Evolutionary conservation across 1,140 invertebrate species (phyloP).

Genomic region (Ceratina australensis): DNA sequence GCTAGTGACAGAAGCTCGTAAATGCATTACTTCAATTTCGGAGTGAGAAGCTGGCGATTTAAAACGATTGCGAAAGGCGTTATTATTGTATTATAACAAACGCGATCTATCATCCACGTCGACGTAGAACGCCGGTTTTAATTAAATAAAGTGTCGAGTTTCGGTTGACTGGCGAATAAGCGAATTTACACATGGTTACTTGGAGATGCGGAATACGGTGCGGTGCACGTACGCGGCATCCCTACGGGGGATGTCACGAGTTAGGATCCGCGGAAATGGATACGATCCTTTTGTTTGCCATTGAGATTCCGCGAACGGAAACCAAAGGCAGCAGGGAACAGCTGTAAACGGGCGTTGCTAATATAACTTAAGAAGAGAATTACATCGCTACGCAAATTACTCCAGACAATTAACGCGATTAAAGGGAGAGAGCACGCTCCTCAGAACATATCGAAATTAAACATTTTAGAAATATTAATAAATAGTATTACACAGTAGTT

Average conservation of each 20-base stretch:
- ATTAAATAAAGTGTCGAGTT: slow-evolving; percentile 44
- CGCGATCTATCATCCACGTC: slow-evolving; percentile 4
- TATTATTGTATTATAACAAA: not conserved
- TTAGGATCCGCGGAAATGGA: slow-evolving; percentile 37
- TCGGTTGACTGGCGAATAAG: slow-evolving; percentile 40
- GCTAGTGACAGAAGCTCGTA: too few relatives aligned
- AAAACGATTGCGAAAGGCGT: too few relatives aligned
- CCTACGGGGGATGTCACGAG: slow-evolving; percentile 32
- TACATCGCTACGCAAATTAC: slow-evolving; percentile 17
- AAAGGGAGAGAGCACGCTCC: too few relatives aligned
- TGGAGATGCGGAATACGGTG: slow-evolving; percentile 6
- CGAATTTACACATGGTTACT: slow-evolving; percentile 28
- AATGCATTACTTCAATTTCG: too few relatives aligned
- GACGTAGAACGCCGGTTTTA: not conserved
- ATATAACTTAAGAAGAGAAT: slow-evolving; percentile 39
- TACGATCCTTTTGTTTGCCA: slow-evolving; percentile 48
- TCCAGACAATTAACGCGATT: not conserved
- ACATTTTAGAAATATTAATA: too few relatives aligned
- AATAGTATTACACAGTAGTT: too few relatives aligned
- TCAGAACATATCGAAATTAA: too few relatives aligned
- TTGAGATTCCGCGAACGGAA: slow-evolving; percentile 34
- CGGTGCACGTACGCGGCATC: slow-evolving; percentile 13
- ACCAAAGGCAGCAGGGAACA: slow-evolving; percentile 5
- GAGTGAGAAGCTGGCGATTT: too few relatives aligned
- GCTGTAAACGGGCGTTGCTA: slow-evolving; percentile 20